Conservation (phyloP, 2,888 invertebrate genomes). For the Pammene fasciana region DNA sequence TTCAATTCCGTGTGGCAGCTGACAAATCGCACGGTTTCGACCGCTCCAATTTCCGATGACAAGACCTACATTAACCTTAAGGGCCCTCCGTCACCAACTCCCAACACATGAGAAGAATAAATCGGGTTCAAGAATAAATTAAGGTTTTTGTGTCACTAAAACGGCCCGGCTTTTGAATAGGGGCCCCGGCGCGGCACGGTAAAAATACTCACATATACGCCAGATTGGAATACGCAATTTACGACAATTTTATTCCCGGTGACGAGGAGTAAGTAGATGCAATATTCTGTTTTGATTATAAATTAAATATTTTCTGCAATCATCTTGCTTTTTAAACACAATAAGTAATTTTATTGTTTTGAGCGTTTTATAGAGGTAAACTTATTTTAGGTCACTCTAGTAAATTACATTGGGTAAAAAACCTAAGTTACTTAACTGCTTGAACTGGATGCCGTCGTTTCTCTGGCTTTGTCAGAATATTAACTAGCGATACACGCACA, state of each 20-base stretch:
- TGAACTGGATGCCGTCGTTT: too few species aligned
- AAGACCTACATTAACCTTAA: conserved; percentile 79
- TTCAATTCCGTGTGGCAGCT: conserved; percentile 71
- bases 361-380: too few species aligned
- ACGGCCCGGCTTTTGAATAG: conserved; percentile 63
- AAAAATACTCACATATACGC: conserved; percentile 37
- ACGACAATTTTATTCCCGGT: conserved; percentile 39
- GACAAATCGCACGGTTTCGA: conserved; percentile 73
- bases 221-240: conserved; percentile 40
- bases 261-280: conserved; percentile 10
- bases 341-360: too few species aligned
- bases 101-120: conserved; percentile 72
- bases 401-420: too few species aligned
- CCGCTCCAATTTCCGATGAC: conserved; percentile 77
- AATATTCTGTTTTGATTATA: conserved; percentile 29
- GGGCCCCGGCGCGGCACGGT: conserved; percentile 43
- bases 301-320: conserved; percentile 5
- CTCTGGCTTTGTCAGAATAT: too few species aligned
- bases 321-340: too few species aligned
- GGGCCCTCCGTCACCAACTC: conserved; percentile 75
- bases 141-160: conserved; percentile 76
- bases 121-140: conserved; percentile 80
- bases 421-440: too few species aligned
- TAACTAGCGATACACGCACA: too few species aligned
- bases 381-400: too few species aligned